Conservation (phyloP, 2,888 invertebrate genomes). For the Sarcophaga variegata region DNA sequence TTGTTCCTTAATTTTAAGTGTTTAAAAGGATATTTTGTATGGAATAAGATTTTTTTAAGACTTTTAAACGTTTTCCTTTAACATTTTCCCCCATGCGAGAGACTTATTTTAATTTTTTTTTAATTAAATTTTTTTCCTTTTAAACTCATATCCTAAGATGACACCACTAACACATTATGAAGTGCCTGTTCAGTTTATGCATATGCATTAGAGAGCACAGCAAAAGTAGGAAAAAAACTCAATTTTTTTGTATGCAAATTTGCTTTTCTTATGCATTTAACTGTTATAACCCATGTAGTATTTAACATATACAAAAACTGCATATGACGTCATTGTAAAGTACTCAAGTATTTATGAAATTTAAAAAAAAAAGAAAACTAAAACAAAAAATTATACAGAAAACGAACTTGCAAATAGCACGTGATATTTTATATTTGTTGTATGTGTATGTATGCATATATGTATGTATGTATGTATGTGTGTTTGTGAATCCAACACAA, state of each 20-base stretch:
- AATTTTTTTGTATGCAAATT: not conserved
- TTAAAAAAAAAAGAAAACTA: not conserved
- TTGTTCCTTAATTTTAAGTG: no score
- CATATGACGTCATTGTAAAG: conserved; percentile 45
- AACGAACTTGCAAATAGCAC: not conserved
- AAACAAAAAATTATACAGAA: conserved; percentile 17
- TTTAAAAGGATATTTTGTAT: no score
- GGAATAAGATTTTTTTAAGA: no score
- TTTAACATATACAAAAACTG: not conserved
- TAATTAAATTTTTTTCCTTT: not conserved
- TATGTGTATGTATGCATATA: not conserved
- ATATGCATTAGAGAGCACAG: not conserved
- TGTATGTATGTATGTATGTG: no score
- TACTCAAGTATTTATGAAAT: conserved; percentile 42
- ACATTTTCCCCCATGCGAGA: no score
- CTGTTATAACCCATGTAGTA: not conserved
- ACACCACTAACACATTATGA: not conserved
- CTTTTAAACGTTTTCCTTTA: no score
- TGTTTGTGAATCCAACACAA: not conserved
- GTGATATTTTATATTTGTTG: conserved; percentile 33
- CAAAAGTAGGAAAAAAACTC: not conserved
- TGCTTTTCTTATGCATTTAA: not conserved
- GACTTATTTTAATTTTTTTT: not conserved
- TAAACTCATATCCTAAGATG: not conserved
- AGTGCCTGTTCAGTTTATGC: not conserved